A percentile compares a stretch with the other conserved stretches of the same genome.
phyloP scores from a whole-genome alignment of 2,797 vertebrate species.

The Bradypus variegatus region DNA sequence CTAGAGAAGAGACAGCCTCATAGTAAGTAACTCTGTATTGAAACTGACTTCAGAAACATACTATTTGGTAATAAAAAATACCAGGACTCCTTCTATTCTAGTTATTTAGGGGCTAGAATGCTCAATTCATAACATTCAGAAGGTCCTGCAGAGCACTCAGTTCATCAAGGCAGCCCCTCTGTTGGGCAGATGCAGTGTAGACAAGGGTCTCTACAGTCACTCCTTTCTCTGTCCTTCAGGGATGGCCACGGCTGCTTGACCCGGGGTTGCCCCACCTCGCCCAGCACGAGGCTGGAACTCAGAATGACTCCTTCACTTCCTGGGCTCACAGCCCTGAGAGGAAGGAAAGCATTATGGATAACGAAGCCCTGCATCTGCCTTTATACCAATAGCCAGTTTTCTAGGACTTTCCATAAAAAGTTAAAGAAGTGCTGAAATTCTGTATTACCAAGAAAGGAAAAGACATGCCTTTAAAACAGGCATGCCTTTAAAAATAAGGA shows the following conservation, averaged over 20 bases:
- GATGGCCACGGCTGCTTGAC: rapidly evolving
- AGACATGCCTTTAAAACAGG: background rate
- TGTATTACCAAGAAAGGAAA: background rate
- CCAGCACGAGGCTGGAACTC: background rate
- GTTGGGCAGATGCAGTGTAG: background rate
- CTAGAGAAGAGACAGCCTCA: background rate
- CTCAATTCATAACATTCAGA: slow-evolving; percentile 11
- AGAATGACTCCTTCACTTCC: background rate
- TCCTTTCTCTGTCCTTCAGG: background rate
- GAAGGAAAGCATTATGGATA: background rate
- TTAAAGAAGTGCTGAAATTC: slow-evolving; percentile 9
- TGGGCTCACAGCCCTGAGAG: background rate
- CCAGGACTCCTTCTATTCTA: background rate
- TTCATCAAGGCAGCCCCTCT: background rate
- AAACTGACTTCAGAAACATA: background rate
- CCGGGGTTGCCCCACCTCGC: background rate
- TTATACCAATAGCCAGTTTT: background rate
- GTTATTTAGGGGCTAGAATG: background rate
- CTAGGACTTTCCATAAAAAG: background rate
- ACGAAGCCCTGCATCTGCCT: background rate
- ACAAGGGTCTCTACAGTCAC: background rate
- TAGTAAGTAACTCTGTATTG: too few species aligned
- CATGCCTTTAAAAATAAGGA: background rate
- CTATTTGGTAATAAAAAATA: slow-evolving; percentile 23
- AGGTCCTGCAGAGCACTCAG: background rate